Base-by-base conservation (phyloP, 2,888 invertebrate genomes). In the Troides aeacus region DNA sequence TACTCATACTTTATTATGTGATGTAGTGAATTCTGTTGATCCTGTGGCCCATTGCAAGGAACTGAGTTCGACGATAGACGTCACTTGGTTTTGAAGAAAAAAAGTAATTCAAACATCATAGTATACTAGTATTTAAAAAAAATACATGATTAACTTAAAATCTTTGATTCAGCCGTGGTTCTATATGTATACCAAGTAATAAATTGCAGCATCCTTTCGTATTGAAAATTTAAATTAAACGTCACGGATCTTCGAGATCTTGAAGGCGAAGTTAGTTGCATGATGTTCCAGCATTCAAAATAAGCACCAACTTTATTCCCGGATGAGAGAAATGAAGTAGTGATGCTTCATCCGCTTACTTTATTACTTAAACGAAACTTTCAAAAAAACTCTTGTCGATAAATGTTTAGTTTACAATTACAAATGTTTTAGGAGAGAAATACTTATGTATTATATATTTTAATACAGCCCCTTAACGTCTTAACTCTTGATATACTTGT, bases 171-270 rank as follows among this genome's bases (percentile, higher is more conserved):
- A 0, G 42, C 12, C 56, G n/a, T n/a, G n/a, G 10, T 56, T n/a
- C n/a, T 56, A 56, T 2, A 2, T 42, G 21, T 56, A 56, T 66
- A 53, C 36, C 30, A 56, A 5, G 12, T 56, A 62, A 57, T 67
- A 67, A 62, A 62, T 67, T 58, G 58, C 42, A 6, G 42, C 56
- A 39, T 58, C 39, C 23, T 58, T 58, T n/a, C 56, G 39, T 42
- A 62, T 62, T 57, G 30, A 42, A 62, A 58, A 67, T 62, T 67
- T 67, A 67, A 67, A 67, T 67, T 67, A 67, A 67, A 67, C 67
- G 62, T 67, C 62, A 62, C 12, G 53, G 59, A 59, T 68, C 68
- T 58, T 68, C 59, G 57, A 36, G 63, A 68, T 68, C 58, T 68
- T 42, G 15, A 59, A 8, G 67, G 57, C 56, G 59, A 68, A 68